Percentiles rank a stretch among this genome's conserved stretches.
Evolutionary conservation across 2,797 vertebrate genomes (phyloP).

Genomic region (Alca torda): DNA sequence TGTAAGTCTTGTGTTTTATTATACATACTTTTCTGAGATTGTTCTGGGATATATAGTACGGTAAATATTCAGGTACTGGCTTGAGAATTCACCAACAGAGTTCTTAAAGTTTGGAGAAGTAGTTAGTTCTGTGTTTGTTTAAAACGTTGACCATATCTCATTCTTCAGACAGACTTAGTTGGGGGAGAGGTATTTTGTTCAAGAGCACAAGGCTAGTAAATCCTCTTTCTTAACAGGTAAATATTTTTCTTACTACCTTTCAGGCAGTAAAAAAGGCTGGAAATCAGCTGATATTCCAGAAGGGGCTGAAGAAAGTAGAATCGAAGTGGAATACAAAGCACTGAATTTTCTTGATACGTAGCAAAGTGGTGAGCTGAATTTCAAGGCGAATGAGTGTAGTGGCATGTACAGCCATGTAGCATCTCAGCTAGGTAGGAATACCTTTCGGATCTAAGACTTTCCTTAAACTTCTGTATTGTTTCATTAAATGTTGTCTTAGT

Average conservation of each 20-base stretch:
- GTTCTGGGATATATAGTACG: not conserved
- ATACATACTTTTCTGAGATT: not conserved
- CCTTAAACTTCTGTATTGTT: not conserved
- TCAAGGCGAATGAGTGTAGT: not conserved
- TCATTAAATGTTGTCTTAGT: not conserved
- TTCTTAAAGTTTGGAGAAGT: not conserved
- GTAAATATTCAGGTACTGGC: not conserved
- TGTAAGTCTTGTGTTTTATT: not conserved
- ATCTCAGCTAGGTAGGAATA: not conserved
- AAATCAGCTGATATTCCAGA: not conserved
- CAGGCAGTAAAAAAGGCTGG: not conserved
- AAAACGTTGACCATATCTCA: accelerated
- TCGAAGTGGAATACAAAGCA: not conserved
- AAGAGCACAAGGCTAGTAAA: not conserved
- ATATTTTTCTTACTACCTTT: not conserved
- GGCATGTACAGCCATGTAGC: not conserved
- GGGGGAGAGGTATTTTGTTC: not conserved
- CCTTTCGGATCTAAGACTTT: not conserved
- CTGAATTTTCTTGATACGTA: not conserved
- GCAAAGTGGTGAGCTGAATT: not conserved
- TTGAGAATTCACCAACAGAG: not conserved
- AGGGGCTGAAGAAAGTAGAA: not conserved
- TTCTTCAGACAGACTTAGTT: not conserved
- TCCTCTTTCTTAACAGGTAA: not conserved
- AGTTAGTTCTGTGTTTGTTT: not conserved